Evolutionary conservation across 2,888 invertebrate species (phyloP), one percentile per base, ranked within the genome.

Genomic region (Eulithis testata): DNA sequence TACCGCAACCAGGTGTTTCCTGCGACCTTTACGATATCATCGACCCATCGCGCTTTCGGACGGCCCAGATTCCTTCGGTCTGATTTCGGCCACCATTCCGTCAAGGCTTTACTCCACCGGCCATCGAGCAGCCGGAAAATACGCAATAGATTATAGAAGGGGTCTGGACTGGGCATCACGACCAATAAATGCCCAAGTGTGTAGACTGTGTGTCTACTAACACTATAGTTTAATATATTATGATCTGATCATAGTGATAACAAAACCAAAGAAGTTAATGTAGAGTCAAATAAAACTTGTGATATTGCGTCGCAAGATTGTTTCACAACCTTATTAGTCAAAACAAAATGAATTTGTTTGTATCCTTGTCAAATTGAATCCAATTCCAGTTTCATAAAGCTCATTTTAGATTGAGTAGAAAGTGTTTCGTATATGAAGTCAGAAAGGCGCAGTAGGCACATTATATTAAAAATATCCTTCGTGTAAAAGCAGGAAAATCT

Each of bases 401-500:
- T 21, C 11, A 21, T 49, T 49, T 49, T 49, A 49, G 9, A 21
- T 49, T 49, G 49, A 40, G 40, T 8, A 49, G 11, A 2, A 14
- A 14, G 14, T 21, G 21, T 49, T 21, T 49, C 21, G 37, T 37
- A 21, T 21, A 49, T 49, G 21, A 49, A 21, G 49, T 49, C 21
- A 11, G 21, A 40, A 49, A 40, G 21, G 50, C 27, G 44, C 51
- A 59, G 43, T 58, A 44, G 43, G 44, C 31, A 51, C 51, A 50
- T 49, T 58, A 67, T 63, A 68, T 71, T 71, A 69, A 72, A 73
- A 72, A 70, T 72, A 68, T 69, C 67, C 68, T 57, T 55, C 71
- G 69, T 70, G 73, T 72, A 70, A 73, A 70, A 70, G 72, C 69
- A 60, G 68, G 72, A 74, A 78, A 82, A 83, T 83, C 77, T 77